phyloP scores from a whole-genome alignment of 1,140 invertebrate genomes.

The Brachionus plicatilis region DNA sequence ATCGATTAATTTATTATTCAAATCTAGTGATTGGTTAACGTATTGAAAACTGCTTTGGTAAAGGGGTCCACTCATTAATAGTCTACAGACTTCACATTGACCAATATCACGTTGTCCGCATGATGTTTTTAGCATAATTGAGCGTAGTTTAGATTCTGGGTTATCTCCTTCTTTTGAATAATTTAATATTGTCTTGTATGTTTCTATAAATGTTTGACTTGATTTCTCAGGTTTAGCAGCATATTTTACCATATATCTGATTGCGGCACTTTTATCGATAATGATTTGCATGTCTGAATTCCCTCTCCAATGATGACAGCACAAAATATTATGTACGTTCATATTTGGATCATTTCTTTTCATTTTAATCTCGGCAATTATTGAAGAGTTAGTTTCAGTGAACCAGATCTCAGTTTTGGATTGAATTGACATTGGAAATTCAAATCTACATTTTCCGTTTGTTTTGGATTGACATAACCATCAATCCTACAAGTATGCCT shows the following conservation, averaged over 20 bases:
- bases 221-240: background rate
- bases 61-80: background rate
- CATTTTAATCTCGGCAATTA: background rate
- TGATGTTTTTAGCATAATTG: background rate
- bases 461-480: background rate
- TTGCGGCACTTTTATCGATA: background rate
- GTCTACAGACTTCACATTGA: background rate
- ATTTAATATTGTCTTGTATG: background rate
- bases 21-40: background rate
- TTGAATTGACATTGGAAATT: background rate
- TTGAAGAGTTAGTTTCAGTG: background rate
- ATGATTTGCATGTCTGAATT: background rate
- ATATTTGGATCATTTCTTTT: background rate
- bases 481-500: background rate
- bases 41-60: background rate
- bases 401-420: background rate
- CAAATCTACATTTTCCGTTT: background rate
- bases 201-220: background rate
- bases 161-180: background rate
- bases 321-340: background rate
- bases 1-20: background rate
- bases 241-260: background rate
- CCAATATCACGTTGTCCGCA: background rate
- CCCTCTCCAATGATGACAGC: background rate
- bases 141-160: background rate